Conservation (phyloP, 2,113 vertebrate species). For the Tachysurus fulvidraco region DNA sequence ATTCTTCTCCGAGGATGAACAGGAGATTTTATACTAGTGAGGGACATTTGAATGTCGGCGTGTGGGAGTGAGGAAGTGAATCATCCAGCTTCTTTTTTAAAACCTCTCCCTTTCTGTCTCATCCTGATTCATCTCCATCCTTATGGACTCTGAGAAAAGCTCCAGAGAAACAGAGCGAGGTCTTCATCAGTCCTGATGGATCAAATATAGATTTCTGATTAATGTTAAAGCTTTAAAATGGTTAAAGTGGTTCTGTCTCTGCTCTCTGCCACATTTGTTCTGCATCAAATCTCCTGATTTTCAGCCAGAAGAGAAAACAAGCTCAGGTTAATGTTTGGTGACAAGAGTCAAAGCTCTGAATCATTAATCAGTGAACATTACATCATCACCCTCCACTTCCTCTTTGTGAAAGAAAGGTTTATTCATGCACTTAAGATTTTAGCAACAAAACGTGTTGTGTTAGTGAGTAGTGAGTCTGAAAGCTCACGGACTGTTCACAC, state of each 20-base stretch:
- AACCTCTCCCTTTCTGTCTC: slow-evolving; percentile 40
- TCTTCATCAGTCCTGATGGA: slow-evolving; percentile 24
- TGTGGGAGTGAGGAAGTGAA: slow-evolving; percentile 56
- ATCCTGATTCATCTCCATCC: slow-evolving; percentile 31
- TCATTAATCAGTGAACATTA: slow-evolving; percentile 39
- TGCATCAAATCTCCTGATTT: slow-evolving; percentile 48
- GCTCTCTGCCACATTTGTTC: slow-evolving; percentile 1
- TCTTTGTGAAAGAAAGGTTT: background rate
- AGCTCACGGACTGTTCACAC: background rate
- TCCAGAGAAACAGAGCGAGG: background rate
- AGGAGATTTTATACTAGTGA: slow-evolving; percentile 13
- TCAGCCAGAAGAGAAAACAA: slow-evolving; percentile 10
- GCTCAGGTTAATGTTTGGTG: slow-evolving; percentile 43
- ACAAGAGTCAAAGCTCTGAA: slow-evolving; percentile 26
- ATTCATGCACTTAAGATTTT: background rate
- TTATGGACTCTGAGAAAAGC: slow-evolving; percentile 19
- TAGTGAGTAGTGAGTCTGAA: background rate
- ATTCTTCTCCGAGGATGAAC: background rate
- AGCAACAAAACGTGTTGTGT: background rate
- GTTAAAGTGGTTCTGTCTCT: background rate
- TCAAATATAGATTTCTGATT: slow-evolving; percentile 23
- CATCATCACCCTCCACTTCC: background rate
- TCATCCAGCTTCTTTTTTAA: slow-evolving; percentile 47
- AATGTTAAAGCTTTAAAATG: background rate
- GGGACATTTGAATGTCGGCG: slow-evolving; percentile 46